Base-by-base conservation (phyloP, 2,797 vertebrate species). In the Pelodytes ibericus region DNA sequence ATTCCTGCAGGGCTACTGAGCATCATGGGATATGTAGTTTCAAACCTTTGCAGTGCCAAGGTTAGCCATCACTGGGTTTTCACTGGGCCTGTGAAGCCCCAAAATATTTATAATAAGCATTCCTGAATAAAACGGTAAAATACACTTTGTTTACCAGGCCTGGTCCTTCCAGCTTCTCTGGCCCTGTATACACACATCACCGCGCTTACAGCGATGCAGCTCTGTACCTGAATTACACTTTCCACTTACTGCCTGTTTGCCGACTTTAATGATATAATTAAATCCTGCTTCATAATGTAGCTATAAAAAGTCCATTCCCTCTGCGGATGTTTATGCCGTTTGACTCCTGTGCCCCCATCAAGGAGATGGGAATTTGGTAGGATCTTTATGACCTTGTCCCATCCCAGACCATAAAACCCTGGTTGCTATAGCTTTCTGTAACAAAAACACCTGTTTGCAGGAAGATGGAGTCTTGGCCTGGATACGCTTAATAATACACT, bases 391-490 rank as follows among this genome's bases (percentile, higher is more conserved):
- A 29, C 75, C 41, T 36, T 29, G n/a, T 58, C 60, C 29, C 49
- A 58, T 71, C 59, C 31, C 59, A 30, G 33, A 64, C 60, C 67
- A 77, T 77, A 57, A 77, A 77, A 56, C 33, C 0, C n/a, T 30
- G n/a, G 75, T 77, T 77, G 75, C 75, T 77, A 77, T 77, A 66
- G 68, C 44, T 71, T 65, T 58, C 57, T 47, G 59, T 53, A 61
- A 70, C 63, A n/a, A n/a, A n/a, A n/a, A n/a, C n/a, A 77, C 60
- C 22, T 29, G 36, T 56, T 25, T 39, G 65, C 39, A 65, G 26
- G n/a, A 53, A 70, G 65, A 18, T 11, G 11, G 64, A 60, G 33
- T 25, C 25, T 47, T 20, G 26, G 44, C 20, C 39, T 18, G 26
- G 59, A 22, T 25, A 18, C 13, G 20, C 36, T 22, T 49, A 33